Evolutionary conservation across 64 coral and sea anemone species (phyloP), one percentile per base, ranked within the genome.

Genomic region (Orbicella faveolata): DNA sequence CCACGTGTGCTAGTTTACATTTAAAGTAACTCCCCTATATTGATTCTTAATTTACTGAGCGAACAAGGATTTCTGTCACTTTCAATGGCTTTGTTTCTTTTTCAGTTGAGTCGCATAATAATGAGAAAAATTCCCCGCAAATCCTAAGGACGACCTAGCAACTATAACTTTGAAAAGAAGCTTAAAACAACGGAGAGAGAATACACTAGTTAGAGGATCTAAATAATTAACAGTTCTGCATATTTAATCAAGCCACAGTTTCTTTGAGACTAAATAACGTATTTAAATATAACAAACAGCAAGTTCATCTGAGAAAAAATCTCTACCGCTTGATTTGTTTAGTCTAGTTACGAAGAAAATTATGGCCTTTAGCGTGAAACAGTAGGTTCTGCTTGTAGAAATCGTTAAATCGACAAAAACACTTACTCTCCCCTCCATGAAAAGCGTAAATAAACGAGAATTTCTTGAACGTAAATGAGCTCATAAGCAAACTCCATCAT

Each of bases 221-320:
- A 70, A 84, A 84, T 84, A 84, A 84, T 84, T 84, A 52, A 53
- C 6, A 33, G 21, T 73, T 73, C 72, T 85, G 12, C 44, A 33
- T 52, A 52, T n/a, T 48, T 51, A 53, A 72, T 19, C 63, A 33
- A 52, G 7, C 10, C 82, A 72, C 23, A 85, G 17, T 44, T 23
- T 62, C 33, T 63, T 82, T 57, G 61, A 11, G 33, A 39, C 17
- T 44, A 68, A 84, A 23, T 9, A 26, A 30, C 79, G 1, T 82
- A 14, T 65, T 36, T 9, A 83, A 83, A 66, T 36, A 48, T 59
- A 18, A 34, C 6, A 48, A 79, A 79, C 51, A 55, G 23, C 30
- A 10, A 63, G 26, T 62, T 63, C 14, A 63, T 13, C 6, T 6
- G 20, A 16, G 4, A 70, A 70, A 36, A 36, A 81, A 37, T 48